Percentiles rank a stretch among this genome's conserved stretches.
These are phyloP conservation scores for Gila orcuttii DNA, from an alignment of 2,113 vertebrate genomes.

Conservation along the genomic window DNA sequence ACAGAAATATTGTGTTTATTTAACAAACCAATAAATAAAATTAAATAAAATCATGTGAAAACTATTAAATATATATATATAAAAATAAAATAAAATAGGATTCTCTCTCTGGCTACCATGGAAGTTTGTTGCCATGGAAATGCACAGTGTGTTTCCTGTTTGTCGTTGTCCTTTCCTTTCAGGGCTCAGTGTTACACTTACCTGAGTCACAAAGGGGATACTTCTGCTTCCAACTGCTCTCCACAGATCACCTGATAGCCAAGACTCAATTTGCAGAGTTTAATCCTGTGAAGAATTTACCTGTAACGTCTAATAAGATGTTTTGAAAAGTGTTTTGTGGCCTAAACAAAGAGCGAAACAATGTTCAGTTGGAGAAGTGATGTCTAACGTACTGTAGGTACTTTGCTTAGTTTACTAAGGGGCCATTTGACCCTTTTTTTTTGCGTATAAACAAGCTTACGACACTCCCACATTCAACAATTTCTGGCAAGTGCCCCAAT, in stretches of 20 bases:
- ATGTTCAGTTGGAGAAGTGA: neutral
- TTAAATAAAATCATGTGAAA: too few species aligned
- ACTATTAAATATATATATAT: too few species aligned
- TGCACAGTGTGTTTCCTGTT: constrained; percentile 28
- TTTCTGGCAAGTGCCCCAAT: neutral
- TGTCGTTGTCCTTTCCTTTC: constrained; percentile 3
- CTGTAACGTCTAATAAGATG: constrained; percentile 18
- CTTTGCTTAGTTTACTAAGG: neutral
- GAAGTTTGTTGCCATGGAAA: constrained; percentile 11
- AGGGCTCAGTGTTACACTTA: constrained; percentile 51
- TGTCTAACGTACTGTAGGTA: neutral
- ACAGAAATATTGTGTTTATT: too few species aligned
- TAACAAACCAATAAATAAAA: too few species aligned
- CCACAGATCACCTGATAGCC: constrained; percentile 45
- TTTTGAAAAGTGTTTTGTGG: constrained; percentile 1
- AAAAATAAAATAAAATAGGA: too few species aligned
- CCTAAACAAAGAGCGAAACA: neutral
- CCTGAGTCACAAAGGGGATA: constrained; percentile 45
- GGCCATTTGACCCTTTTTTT: too few species aligned
- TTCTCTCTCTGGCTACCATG: neutral
- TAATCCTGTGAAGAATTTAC: constrained; percentile 55
- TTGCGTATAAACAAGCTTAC: neutral
- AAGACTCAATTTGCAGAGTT: constrained; percentile 53
- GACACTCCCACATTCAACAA: neutral
- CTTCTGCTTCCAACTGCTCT: constrained; percentile 36